Evolutionary conservation across 2,888 invertebrate genomes (phyloP), one percentile per base, ranked within the genome.

Genomic region (Cabera pusaria): DNA sequence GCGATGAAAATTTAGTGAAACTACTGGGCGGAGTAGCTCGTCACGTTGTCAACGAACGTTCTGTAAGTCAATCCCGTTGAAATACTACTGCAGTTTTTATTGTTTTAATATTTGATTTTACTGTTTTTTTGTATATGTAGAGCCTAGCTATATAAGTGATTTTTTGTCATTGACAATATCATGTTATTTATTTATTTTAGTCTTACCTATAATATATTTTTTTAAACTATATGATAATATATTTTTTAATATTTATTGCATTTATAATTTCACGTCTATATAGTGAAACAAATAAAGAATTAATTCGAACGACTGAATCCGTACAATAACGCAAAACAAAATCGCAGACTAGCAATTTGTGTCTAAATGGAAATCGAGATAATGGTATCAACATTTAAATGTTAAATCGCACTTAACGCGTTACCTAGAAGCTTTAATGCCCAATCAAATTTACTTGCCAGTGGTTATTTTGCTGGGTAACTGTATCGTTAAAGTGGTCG

Each of bases 1-100:
- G 98, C 1, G 95, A 97, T 72, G 93, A 93, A 72, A 95, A 98
- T 72, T 93, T 98, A 53, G 94, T 98, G 35, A 98, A 98, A 85
- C 90, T 97, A 47, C 92, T 98, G 59, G 97, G 97, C 10, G 97
- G 97, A n/a, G 93, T 93, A 1, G 72, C 79, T n/a, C 93, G 95
- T 65, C 93, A 93, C 62, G 93, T 94, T 59, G 94, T 97, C 48
- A 96, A 98, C 85, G 93, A 93, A 53, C 93, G 93, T 76, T 95
- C 98, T 90, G 97, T 98, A 85, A 92, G 85, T 72, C 40, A 18
- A 34, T 12, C 8, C 27, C 6, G n/a, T 10, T n/a, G n/a, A n/a
- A n/a, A n/a, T n/a, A n/a, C n/a, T n/a, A n/a, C n/a, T n/a, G n/a
- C n/a, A n/a, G n/a, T n/a, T n/a, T n/a, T n/a, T n/a, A n/a, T n/a